Conservation (phyloP, 2,113 vertebrate species). For the Passer montanus region DNA sequence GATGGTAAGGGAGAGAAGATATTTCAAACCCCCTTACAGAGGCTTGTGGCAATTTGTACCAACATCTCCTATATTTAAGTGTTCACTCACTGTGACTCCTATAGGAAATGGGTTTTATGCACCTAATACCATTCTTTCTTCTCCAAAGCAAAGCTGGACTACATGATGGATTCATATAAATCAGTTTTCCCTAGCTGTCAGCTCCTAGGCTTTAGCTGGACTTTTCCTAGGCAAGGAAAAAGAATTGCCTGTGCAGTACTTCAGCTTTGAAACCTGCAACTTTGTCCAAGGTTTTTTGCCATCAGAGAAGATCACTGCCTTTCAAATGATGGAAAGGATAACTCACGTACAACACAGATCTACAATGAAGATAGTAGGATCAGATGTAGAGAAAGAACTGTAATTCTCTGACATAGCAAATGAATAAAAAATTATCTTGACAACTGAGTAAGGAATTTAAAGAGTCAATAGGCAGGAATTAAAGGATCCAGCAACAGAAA, state of each 20-base stretch:
- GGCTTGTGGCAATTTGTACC: neutral
- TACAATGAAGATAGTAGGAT: neutral
- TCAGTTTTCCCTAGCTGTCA: neutral
- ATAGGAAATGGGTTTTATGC: neutral
- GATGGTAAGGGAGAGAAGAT: neutral
- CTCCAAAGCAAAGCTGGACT: neutral
- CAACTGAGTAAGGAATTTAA: neutral
- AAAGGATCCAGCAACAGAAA: neutral
- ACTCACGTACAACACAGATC: neutral
- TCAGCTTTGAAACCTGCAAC: neutral
- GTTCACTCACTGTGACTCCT: neutral
- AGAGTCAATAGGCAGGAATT: neutral
- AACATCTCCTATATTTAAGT: neutral
- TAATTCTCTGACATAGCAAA: neutral
- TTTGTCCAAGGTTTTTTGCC: neutral
- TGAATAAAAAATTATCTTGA: neutral
- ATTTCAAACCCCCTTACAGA: neutral
- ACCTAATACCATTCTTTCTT: neutral
- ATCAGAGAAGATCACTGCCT: neutral
- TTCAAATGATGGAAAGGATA: neutral
- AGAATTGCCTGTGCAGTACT: neutral
- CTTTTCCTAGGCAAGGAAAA: neutral
- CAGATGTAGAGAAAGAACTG: neutral
- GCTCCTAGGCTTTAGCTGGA: neutral
- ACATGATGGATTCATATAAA: neutral